phyloP scores from a whole-genome alignment of 2,888 invertebrate species.

The Melipona beecheii region DNA sequence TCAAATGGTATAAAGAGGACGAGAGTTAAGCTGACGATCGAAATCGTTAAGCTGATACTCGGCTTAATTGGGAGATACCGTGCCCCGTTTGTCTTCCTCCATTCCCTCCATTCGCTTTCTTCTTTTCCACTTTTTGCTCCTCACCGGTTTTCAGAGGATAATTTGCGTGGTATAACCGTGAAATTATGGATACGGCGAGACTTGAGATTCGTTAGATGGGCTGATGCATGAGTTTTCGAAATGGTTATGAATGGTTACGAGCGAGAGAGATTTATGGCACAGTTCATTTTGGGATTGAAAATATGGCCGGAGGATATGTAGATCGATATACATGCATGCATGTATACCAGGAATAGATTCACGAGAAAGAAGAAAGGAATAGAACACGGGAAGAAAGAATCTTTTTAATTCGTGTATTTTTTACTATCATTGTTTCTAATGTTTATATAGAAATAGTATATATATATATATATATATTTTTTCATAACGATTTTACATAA shows the following conservation, averaged over 20 bases:
- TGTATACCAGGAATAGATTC: background rate
- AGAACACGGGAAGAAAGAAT: background rate
- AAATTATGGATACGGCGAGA: background rate
- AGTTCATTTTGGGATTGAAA: background rate
- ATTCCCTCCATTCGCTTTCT: too few species aligned
- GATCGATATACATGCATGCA: background rate
- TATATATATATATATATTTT: too few species aligned
- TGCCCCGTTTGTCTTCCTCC: background rate
- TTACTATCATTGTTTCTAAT: too few species aligned
- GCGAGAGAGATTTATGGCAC: background rate
- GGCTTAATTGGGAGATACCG: background rate
- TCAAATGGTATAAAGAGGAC: slow-evolving; percentile 12
- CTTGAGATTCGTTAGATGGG: background rate
- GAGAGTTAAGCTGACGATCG: background rate
- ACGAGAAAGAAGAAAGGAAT: too few species aligned
- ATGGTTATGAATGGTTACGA: background rate
- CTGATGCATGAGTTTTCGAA: background rate
- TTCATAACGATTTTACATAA: too few species aligned
- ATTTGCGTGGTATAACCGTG: background rate
- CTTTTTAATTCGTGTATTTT: background rate
- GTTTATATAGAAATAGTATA: too few species aligned
- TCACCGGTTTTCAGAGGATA: background rate
- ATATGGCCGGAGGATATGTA: background rate
- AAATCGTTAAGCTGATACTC: slow-evolving; percentile 32
- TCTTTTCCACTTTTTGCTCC: background rate